Evolutionary conservation across 37 sponge, comb jelly and placozoan genomes (phyloP).

Genomic region (Chondrosia reniformis): DNA sequence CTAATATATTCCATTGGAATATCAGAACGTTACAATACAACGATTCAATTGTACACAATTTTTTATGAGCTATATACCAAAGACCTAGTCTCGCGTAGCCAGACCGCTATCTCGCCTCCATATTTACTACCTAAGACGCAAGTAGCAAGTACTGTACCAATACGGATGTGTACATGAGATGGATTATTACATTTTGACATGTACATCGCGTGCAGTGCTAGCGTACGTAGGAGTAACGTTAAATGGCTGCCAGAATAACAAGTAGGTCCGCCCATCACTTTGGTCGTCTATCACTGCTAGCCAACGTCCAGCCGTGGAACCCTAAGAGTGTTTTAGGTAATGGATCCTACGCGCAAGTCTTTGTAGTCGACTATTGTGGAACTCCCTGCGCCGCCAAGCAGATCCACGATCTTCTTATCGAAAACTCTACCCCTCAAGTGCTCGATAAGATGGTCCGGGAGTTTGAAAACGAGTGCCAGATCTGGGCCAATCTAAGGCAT

Average conservation of each 20-base stretch:
- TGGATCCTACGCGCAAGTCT: neutral
- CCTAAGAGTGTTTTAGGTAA: neutral
- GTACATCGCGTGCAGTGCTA: no score
- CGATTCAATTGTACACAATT: no score
- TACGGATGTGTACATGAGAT: no score
- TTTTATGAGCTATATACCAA: no score
- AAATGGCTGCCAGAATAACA: conserved; percentile 46
- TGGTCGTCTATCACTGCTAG: neutral
- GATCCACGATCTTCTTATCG: neutral
- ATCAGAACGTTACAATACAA: no score
- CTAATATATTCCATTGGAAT: no score
- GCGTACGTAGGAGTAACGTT: conserved; percentile 37
- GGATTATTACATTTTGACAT: no score
- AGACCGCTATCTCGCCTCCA: no score
- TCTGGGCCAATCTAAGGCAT: neutral
- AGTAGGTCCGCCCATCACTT: neutral
- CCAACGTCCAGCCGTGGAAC: neutral
- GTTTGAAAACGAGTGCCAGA: neutral
- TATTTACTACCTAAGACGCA: no score
- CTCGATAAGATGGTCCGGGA: neutral
- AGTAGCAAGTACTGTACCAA: no score
- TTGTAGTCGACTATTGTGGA: neutral
- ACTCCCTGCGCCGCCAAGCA: neutral
- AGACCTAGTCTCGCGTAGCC: no score
- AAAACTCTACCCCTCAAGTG: neutral